phyloP scores from a whole-genome alignment of 1,140 invertebrate genomes.

The Episyrphus balteatus region DNA sequence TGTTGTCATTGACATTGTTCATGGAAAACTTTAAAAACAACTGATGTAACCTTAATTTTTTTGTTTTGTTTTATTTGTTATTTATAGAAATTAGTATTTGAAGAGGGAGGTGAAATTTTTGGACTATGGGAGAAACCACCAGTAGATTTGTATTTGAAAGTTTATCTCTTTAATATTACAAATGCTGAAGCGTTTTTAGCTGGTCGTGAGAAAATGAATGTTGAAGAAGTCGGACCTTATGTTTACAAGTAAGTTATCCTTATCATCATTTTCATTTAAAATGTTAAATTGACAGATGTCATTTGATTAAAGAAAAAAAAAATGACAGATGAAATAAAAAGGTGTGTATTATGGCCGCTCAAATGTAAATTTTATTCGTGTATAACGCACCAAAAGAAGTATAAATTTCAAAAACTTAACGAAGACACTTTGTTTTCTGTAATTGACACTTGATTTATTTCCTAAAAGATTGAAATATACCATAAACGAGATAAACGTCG shows the following conservation, averaged over 20 bases:
- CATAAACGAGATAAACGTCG: too few relatives aligned
- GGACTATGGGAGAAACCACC: conserved; percentile 75
- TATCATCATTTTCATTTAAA: not conserved
- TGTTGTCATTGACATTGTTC: not conserved
- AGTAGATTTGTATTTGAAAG: conserved; percentile 69
- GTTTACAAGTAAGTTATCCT: conserved; percentile 75
- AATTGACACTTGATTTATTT: too few relatives aligned
- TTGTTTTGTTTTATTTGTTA: conserved; percentile 11
- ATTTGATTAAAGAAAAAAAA: not conserved
- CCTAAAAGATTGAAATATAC: too few relatives aligned
- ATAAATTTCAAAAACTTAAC: too few relatives aligned
- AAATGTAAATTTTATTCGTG: too few relatives aligned
- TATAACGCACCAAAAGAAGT: too few relatives aligned
- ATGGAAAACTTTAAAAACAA: not conserved
- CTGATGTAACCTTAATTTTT: not conserved
- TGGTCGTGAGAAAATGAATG: conserved; percentile 55
- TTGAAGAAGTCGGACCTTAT: conserved; percentile 79
- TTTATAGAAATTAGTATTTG: conserved; percentile 58
- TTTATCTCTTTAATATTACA: conserved; percentile 82
- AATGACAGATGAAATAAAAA: not conserved
- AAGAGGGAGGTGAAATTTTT: conserved; percentile 66
- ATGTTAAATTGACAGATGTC: not conserved
- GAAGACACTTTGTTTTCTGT: too few relatives aligned
- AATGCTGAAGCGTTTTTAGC: conserved; percentile 69
- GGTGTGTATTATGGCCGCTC: not conserved